These are phyloP conservation scores for Chroicocephalus ridibundus DNA, from an alignment of 2,113 vertebrate genomes.

Conservation along the genomic window DNA sequence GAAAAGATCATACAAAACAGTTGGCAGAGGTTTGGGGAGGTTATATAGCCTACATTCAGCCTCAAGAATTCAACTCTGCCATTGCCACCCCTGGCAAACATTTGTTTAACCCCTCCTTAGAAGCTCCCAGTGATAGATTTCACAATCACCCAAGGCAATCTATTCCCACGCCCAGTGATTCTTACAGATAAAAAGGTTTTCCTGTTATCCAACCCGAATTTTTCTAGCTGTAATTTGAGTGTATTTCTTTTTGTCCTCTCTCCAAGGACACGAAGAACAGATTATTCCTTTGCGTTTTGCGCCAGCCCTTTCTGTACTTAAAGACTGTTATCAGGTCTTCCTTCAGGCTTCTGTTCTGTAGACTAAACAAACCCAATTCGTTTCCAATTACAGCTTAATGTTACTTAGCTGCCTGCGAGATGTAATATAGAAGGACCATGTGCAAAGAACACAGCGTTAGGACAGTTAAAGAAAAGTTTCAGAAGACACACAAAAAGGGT, in stretches of 20 bases:
- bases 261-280: neutral
- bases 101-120: neutral
- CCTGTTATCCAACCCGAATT: neutral
- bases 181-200: neutral
- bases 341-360: constrained; percentile 16
- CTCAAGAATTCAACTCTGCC: neutral
- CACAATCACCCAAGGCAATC: neutral
- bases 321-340: constrained; percentile 11
- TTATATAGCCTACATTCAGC: neutral
- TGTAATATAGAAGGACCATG: neutral
- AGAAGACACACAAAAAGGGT: neutral
- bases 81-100: neutral
- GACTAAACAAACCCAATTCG: neutral
- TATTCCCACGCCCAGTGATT: neutral
- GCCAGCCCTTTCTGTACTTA: neutral
- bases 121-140: neutral
- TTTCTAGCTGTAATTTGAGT: neutral
- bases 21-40: neutral
- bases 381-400: constrained; percentile 2
- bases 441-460: neutral
- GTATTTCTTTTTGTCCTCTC: neutral
- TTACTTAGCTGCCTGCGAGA: neutral
- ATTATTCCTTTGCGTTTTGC: neutral
- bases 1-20: neutral
- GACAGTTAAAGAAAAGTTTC: neutral